These are phyloP conservation scores for Luperina nickerlii DNA, from an alignment of 2,888 invertebrate genomes.

Conservation along the genomic window DNA sequence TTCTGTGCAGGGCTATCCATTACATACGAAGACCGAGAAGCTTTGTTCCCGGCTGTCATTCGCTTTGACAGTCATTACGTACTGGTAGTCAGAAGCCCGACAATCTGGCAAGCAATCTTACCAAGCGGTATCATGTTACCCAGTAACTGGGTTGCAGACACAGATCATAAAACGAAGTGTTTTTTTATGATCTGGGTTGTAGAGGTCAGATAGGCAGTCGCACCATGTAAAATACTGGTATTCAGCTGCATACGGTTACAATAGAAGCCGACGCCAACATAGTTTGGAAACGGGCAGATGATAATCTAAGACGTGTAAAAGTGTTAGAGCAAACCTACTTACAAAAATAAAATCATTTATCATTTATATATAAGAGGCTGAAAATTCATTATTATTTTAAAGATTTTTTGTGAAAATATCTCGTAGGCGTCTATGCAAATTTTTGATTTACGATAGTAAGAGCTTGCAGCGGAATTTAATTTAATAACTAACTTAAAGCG, in stretches of 20 bases:
- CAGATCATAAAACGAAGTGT: no score
- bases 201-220: background rate
- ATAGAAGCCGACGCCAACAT: background rate
- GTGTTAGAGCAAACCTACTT: no score
- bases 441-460: background rate
- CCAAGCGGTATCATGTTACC: background rate
- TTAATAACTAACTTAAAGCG: slow-evolving; percentile 19
- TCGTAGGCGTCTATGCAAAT: slow-evolving; percentile 21
- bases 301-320: background rate
- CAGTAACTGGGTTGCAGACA: background rate
- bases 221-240: background rate
- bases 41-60: background rate
- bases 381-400: background rate
- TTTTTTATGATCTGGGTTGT: background rate
- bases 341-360: no score
- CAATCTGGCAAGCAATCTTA: background rate
- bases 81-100: background rate
- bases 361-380: no score
- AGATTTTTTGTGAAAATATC: slow-evolving; percentile 1
- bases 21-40: background rate
- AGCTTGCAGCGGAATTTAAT: slow-evolving; percentile 12
- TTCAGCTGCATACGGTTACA: background rate
- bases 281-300: background rate
- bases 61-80: background rate
- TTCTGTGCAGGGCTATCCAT: background rate